Evolutionary conservation across 2,888 invertebrate genomes (phyloP), one percentile per base, ranked within the genome.

Genomic region (Argyresthia goedartella): DNA sequence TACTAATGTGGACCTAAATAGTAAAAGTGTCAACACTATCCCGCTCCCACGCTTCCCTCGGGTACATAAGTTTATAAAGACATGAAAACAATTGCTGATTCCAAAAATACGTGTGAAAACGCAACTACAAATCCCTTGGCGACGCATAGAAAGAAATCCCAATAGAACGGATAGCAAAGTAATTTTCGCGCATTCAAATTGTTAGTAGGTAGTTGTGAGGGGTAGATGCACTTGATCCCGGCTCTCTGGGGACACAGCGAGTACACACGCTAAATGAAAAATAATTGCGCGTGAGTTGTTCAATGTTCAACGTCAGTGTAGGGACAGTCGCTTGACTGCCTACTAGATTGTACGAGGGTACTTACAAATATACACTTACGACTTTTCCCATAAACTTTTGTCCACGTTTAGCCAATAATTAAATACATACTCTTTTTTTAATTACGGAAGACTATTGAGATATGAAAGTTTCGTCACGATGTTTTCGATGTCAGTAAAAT

Each of bases 241-340:
- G 63, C 57, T 74, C 85, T 71, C 81, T 10, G 8, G 74, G 73
- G 85, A 75, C 64, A 56, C 71, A 67, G 71, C 75, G 73, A 76
- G 73, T 72, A 64, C 62, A 61, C 57, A 50, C 42, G 72, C 75
- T 85, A 82, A 85, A 86, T 85, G 81, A 85, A 85, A 85, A 81
- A 84, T 86, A 84, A 86, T 85, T 79, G 78, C 69, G 64, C 60
- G 63, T 60, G 60, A 62, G 57, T 59, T 54, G 57, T 55, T 52
- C 44, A 16, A 15, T n/a, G 25, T 16, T 46, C 47, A 25, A 9
- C 9, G 60, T 66, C 53, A 59, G 61, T 54, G 56, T 62, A 46
- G 33, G 33, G 7, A 46, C 46, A 46, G 46, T 46, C 7, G 16
- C 44, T 15, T 15, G 14, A 44, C 44, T 10, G 15, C 44, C 10